Base-by-base conservation (phyloP, 2,113 vertebrate species). In the Notechis scutatus region DNA sequence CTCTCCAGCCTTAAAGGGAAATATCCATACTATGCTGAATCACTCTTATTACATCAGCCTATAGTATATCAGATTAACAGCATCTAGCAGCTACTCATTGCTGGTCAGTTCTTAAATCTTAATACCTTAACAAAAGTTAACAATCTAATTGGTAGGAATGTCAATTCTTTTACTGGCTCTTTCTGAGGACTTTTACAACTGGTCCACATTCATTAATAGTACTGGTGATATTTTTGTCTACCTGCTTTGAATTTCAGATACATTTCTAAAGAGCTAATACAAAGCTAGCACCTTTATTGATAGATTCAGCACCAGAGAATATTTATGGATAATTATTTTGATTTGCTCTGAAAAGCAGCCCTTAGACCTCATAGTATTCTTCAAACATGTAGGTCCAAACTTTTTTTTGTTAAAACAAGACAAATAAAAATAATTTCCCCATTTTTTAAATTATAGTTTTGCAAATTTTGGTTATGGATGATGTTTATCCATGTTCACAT, bases 391-490 rank as follows among this genome's bases (percentile, higher is more conserved):
- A 94, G 90, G 85, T 92, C 88, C 91, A 56, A 42, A 91, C 10
- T 18, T 54, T 34, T 59, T 57, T 23, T 47, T 90, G 15, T 74
- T 74, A 45, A 47, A 59, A 18, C 5, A 90, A 20, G 18, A 81
- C 14, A 39, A 81, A 81, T 81, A 81, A 81, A 81, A 81, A 20
- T 8, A 81, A 74, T 42, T 12, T 15, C 26, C 7, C 26, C 24
- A n/a, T 87, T 54, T 29, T 87, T n/a, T 56, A 47, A 47, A 47
- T 47, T 47, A 47, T 47, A 47, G 1, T 47, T 47, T 94, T 95
- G 59, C 93, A 93, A 86, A 74, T 95, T 95, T 92, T 61, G 69
- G 88, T 81, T 92, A 87, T 59, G 26, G 59, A 50, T 85, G 94
- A 55, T 26, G 34, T 93, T 91, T 90, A 26, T 61, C 92, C 95